These are phyloP conservation scores for Alentia gelatinosa DNA, from an alignment of 2,888 invertebrate species.

Conservation along the genomic window DNA sequence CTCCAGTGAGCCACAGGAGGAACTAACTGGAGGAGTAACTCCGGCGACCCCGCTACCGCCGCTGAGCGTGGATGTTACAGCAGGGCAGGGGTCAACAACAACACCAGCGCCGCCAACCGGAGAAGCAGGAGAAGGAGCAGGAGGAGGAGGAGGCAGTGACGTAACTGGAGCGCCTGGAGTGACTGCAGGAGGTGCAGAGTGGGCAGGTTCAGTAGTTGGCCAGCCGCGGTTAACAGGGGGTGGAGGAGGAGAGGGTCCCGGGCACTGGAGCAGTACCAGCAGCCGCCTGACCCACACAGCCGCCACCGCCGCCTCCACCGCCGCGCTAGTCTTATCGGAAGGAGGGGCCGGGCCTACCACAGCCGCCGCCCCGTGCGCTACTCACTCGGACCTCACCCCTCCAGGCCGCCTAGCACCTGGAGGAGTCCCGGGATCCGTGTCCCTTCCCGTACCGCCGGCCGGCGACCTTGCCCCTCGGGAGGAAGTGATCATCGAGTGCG, in stretches of 20 bases:
- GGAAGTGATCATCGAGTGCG: conserved; percentile 25
- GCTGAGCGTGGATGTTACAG: neutral
- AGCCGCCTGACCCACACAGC: neutral
- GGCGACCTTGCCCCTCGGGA: neutral
- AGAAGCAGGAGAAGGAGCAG: neutral
- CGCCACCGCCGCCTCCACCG: neutral
- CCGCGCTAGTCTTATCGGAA: neutral
- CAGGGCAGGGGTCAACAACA: neutral
- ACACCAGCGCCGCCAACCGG: neutral
- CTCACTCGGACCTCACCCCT: conserved; percentile 13
- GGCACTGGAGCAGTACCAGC: neutral
- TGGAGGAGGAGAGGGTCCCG: conserved; percentile 27
- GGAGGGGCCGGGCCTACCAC: neutral
- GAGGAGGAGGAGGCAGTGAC: neutral
- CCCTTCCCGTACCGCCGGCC: neutral
- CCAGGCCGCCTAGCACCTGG: neutral
- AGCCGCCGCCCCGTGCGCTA: conserved; percentile 20
- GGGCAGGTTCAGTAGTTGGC: conserved; percentile 2
- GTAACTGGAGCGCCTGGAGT: conserved; percentile 12
- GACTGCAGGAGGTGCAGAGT: neutral
- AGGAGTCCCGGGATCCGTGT: neutral
- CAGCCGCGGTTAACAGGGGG: neutral
- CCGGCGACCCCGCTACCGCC: neutral
- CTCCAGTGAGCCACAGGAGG: neutral
- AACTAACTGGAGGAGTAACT: neutral